Percentiles rank a stretch among this genome's conserved stretches.
Conservation (phyloP, 2,113 vertebrate species). For the Hippopotamus amphibius region DNA sequence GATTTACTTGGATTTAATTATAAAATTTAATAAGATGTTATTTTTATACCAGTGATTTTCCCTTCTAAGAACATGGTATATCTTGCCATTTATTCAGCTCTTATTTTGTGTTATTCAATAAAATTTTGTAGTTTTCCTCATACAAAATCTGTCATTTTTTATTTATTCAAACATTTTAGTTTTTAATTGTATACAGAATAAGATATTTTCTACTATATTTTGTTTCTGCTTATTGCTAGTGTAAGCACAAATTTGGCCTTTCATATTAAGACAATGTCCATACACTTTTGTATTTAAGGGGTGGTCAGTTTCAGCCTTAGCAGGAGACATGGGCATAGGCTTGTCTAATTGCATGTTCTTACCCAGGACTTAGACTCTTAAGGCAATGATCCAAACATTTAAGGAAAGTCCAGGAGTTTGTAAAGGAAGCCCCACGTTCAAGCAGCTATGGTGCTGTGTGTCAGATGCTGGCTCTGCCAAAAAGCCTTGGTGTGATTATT, state of each 20-base stretch:
- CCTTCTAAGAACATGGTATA: not conserved
- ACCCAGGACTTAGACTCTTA: not conserved
- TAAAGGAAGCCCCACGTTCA: not conserved
- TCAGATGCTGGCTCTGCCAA: too few species aligned
- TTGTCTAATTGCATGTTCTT: not conserved
- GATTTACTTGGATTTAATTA: constrained; percentile 30
- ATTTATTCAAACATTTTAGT: constrained; percentile 9
- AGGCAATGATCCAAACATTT: not conserved
- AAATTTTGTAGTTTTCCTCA: not conserved
- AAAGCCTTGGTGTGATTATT: not conserved
- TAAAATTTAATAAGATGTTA: not conserved
- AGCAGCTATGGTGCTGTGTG: not conserved
- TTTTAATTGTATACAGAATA: not conserved
- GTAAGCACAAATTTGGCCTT: not conserved
- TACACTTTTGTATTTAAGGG: not conserved
- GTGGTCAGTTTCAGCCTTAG: not conserved
- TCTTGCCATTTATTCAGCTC: not conserved
- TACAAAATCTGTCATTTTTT: not conserved
- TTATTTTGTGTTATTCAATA: constrained; percentile 5
- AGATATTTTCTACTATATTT: not conserved
- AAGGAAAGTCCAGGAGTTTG: not conserved
- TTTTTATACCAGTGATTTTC: not conserved
- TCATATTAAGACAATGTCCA: not conserved
- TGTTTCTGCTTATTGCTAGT: not conserved
- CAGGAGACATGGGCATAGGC: not conserved